Percentiles rank a stretch among this genome's conserved stretches.
Evolutionary conservation across 2,797 vertebrate genomes (phyloP).

Genomic region (Pyrocephalus nanus): DNA sequence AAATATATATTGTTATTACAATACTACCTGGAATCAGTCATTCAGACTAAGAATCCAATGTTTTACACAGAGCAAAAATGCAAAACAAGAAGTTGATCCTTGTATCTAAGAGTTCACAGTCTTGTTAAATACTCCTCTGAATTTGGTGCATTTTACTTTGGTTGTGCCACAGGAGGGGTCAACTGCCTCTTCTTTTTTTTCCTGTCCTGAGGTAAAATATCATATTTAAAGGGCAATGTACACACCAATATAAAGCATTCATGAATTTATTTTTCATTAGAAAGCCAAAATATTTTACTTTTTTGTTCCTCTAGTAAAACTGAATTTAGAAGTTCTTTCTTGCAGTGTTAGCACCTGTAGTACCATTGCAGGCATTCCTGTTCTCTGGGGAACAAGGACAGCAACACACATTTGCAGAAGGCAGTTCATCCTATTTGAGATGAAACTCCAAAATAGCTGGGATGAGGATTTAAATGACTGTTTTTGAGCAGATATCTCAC

Average conservation of each 20-base stretch:
- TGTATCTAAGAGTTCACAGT: background rate
- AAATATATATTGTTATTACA: background rate
- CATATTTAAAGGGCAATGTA: background rate
- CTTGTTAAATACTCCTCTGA: background rate
- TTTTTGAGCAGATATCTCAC: background rate
- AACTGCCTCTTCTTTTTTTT: background rate
- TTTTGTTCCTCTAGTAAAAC: background rate
- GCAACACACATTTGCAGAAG: background rate
- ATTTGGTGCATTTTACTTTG: background rate
- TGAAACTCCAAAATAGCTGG: background rate
- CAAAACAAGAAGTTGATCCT: background rate
- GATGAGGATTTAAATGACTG: background rate
- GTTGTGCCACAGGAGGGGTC: background rate
- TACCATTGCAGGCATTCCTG: background rate
- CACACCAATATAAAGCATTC: background rate
- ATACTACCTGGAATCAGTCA: background rate
- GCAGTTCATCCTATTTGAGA: background rate
- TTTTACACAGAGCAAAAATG: background rate
- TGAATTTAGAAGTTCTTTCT: background rate
- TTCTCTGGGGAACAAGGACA: background rate
- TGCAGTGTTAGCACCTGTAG: background rate
- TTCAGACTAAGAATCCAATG: background rate
- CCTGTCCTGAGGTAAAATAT: background rate
- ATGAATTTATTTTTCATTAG: background rate
- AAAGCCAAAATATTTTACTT: background rate